Base-by-base conservation (phyloP, 2,797 vertebrate species). In the Mastacembelus armatus region DNA sequence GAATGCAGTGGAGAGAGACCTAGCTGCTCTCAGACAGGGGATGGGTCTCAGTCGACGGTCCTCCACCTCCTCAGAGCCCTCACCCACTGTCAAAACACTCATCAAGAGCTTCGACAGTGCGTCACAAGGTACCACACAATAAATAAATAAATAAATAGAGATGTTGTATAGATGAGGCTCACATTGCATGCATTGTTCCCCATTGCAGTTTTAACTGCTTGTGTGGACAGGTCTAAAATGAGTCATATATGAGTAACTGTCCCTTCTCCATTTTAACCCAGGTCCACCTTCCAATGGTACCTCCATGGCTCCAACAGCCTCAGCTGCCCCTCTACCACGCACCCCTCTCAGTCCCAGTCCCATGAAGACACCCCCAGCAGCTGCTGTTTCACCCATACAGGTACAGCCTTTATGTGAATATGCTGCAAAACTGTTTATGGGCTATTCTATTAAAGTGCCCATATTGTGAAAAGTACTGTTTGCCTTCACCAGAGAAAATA, bases 31-130 rank as follows among this genome's bases (percentile, higher is more conserved):
- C 57, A 90, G 97, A 48, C 97, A 98, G 79, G 96, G 97, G 9
- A 97, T 98, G 96, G 97, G 96, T 6, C 92, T 98, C 71, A 98
- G 95, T 49, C 92, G 97, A 22, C 89, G 96, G 15, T 98, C 97
- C 0, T 98, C 96, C 30, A 95, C 96, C 21, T 96, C 97, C 70
- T 98, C 97, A 0, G 97, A 98, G 85, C 96, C 97, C 0, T 97
- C 96, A 0, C 96, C 97, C 30, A 98, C 97, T 0, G 97, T 98
- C 27, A 98, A 98, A 84, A 98, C 96, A 0, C 96, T 98, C 87
- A 98, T 98, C 90, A 98, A 98, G 80, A 98, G 96, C 65, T 98
- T 98, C 0, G 96, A 98, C 92, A 98, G 94, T 40, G 96, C 97
- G 52, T 98, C 97, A 4, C 90, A 92, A 88, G 89, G 89, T 89